Conservation (phyloP, 1,140 invertebrate species). For the Phymastichus coffea region DNA sequence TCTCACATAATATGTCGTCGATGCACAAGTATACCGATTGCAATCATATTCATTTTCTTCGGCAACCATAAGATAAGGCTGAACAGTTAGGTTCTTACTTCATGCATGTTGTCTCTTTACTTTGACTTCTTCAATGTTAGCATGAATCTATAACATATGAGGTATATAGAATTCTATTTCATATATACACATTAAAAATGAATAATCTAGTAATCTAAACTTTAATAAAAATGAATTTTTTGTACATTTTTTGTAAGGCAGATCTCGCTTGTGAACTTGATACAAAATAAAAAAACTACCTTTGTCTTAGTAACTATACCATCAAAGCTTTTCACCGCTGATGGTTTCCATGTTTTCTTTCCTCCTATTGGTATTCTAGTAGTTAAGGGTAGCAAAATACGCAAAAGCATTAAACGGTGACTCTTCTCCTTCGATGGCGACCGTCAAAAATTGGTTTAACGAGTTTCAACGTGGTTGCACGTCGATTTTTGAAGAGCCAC, state of each 20-base stretch:
- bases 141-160: not conserved
- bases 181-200: not conserved
- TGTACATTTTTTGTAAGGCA: too few relatives aligned
- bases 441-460: too few relatives aligned
- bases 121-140: not conserved
- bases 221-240: not conserved
- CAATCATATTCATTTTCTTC: slow-evolving; percentile 22
- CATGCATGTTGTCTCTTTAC: not conserved
- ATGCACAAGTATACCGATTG: slow-evolving; percentile 7
- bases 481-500: too few relatives aligned
- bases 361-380: not conserved
- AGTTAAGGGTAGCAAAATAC: not conserved
- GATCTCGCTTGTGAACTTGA: too few relatives aligned
- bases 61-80: slow-evolving; percentile 29
- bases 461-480: too few relatives aligned
- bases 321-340: too few relatives aligned
- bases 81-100: too few relatives aligned
- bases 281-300: not conserved
- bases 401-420: too few relatives aligned
- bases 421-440: too few relatives aligned
- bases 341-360: not conserved
- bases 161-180: not conserved
- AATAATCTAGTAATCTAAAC: too few relatives aligned
- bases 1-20: too few relatives aligned
- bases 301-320: not conserved